Conservation (phyloP, 2,797 vertebrate species). For the Eulemur coronatus region DNA sequence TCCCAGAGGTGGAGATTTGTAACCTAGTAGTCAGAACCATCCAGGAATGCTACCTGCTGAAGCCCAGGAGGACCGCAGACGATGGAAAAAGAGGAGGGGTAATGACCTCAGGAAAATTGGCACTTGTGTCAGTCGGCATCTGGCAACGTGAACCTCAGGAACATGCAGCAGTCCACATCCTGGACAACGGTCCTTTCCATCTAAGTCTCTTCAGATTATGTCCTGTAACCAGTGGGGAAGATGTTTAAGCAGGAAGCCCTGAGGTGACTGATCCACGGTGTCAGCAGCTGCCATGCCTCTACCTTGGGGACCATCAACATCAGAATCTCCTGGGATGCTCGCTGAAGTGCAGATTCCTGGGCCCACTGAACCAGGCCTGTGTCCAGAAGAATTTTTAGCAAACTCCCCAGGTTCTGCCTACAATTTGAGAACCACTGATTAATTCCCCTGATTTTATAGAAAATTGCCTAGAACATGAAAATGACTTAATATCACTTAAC, state of each 20-base stretch:
- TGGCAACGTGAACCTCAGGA: not conserved
- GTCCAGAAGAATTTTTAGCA: not conserved
- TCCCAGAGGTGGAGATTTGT: not conserved
- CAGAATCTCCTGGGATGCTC: not conserved
- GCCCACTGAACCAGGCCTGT: not conserved
- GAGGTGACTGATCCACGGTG: rapidly evolving
- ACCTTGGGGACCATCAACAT: not conserved
- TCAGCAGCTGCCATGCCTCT: not conserved
- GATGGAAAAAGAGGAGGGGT: not conserved
- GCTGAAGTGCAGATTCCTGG: not conserved
- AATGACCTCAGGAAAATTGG: not conserved
- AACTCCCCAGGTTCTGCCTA: not conserved
- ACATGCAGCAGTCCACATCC: rapidly evolving
- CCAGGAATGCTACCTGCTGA: not conserved
- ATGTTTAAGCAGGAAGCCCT: not conserved
- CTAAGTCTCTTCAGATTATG: not conserved
- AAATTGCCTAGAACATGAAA: not conserved
- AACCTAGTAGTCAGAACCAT: too few relatives aligned
- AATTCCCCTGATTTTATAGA: not conserved
- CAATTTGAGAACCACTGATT: not conserved
- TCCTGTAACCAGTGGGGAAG: too few relatives aligned
- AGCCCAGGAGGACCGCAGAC: not conserved
- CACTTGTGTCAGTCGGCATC: not conserved
- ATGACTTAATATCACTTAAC: not conserved
- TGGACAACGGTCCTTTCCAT: rapidly evolving